Evolutionary conservation across 2,113 vertebrate genomes (phyloP).

Genomic region (Psittacus erithacus): DNA sequence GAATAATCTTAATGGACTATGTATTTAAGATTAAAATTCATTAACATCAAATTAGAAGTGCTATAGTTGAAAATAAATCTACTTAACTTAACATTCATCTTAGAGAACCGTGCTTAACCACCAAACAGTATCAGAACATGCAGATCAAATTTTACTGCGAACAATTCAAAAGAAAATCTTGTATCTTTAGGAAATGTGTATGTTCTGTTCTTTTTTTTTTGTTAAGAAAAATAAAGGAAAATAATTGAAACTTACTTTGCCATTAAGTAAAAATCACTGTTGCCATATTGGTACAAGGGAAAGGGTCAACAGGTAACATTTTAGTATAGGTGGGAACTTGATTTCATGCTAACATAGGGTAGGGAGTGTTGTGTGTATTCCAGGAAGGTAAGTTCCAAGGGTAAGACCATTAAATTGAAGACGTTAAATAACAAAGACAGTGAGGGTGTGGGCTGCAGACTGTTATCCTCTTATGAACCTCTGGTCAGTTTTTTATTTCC

Average conservation of each 20-base stretch:
- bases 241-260: constrained; percentile 18
- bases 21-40: constrained; percentile 45
- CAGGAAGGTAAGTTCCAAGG: constrained; percentile 79
- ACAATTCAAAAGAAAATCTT: constrained; percentile 31
- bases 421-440: constrained; percentile 73
- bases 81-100: constrained; percentile 59
- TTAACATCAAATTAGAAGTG: constrained; percentile 11
- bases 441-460: constrained; percentile 78
- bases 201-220: neutral
- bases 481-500: constrained; percentile 20
- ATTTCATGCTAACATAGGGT: constrained; percentile 80
- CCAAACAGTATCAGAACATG: constrained; percentile 74
- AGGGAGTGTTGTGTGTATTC: constrained; percentile 64
- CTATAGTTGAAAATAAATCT: constrained; percentile 23
- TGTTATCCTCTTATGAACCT: constrained; percentile 59
- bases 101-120: constrained; percentile 73
- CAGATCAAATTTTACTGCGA: constrained; percentile 57
- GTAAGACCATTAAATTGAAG: constrained; percentile 72
- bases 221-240: neutral
- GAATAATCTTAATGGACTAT: constrained; percentile 28
- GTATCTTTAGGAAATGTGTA: constrained; percentile 46
- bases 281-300: constrained; percentile 87
- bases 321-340: constrained; percentile 82
- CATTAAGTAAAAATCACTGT: constrained; percentile 65
- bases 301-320: constrained; percentile 77